These are phyloP conservation scores for Lycia hirtaria DNA, from an alignment of 2,888 invertebrate genomes.

Conservation along the genomic window DNA sequence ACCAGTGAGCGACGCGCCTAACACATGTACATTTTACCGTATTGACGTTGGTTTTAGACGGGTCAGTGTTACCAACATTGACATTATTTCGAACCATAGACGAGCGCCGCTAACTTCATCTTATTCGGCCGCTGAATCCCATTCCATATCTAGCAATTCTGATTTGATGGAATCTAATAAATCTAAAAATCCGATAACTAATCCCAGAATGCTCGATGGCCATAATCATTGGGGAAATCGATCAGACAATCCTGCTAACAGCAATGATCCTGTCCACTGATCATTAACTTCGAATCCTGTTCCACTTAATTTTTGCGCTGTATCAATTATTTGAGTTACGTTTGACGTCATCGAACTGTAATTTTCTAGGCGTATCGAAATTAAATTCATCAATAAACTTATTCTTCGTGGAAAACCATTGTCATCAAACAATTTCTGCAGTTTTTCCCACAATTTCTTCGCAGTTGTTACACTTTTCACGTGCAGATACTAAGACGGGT, in stretches of 20 bases:
- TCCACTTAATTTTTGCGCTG: conserved; percentile 20
- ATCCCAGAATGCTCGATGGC: conserved; percentile 25
- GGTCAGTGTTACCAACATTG: not conserved
- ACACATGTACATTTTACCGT: not conserved
- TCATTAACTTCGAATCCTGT: conserved; percentile 23
- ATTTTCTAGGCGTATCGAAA: conserved; percentile 27
- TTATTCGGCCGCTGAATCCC: not conserved
- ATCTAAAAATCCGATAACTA: conserved; percentile 9
- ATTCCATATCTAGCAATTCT: not conserved
- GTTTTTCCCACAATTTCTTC: conserved; percentile 18
- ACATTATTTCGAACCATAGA: not conserved
- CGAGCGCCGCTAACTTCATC: not conserved
- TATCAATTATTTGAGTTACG: conserved; percentile 27
- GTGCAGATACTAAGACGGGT: conserved; percentile 19
- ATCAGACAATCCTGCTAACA: conserved; percentile 21
- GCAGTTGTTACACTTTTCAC: conserved; percentile 14
- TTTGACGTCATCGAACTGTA: conserved; percentile 21
- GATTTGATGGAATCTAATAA: not conserved
- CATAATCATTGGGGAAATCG: conserved; percentile 27
- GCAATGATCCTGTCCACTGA: conserved; percentile 21
- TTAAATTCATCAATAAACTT: conserved; percentile 19
- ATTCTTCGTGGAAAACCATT: conserved; percentile 21
- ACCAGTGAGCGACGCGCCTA: too few species aligned
- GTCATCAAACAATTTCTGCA: conserved; percentile 17
- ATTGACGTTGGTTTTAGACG: not conserved